Base-by-base conservation (phyloP, 2,797 vertebrate genomes). In the Myoxocephalus aenaeus region DNA sequence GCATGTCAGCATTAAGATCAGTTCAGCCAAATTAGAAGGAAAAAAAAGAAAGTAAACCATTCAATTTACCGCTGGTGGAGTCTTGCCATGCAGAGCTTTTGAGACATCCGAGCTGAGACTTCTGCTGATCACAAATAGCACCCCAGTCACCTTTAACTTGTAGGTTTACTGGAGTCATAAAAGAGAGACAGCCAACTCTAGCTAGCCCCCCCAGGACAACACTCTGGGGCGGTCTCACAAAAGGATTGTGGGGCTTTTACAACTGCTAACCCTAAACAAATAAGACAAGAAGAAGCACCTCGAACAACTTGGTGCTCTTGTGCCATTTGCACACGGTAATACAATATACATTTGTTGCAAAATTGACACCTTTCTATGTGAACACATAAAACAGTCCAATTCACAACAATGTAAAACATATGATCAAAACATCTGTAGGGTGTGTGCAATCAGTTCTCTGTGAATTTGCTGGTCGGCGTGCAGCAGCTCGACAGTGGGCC, bases 1-100 rank as follows among this genome's bases (percentile, higher is more conserved):
- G 42, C 27, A 51, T 59, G 48, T 75, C 74, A 69, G 73, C 59
- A 73, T 66, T 73, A 42, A 14, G 7, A 8, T 46, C 17, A 54
- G 32, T 50, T 68, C 29, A 58, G 7, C 8, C 25, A 61, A 40
- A 59, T 25, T 15, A 29, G 40, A 42, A 42, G 4, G 14, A 42
- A 9, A 15, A 42, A 7, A 64, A n/a, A n/a, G n/a, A n/a, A n/a
- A n/a, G n/a, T n/a, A n/a, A n/a, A 7, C 20, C 4, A 32, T 59
- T 15, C 22, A 5, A 20, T 59, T 65, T 66, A 12, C 2, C n/a
- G 7, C 11, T 12, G 40, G n/a, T 29, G n/a, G 25, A 32, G 25
- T 75, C 32, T 32, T 9, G 14, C 15, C n/a, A 14, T 22, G 38
- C 27, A 13, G n/a, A 50, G 9, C 3, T 42, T 44, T 63, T 53